phyloP scores from a whole-genome alignment of 1,140 invertebrate genomes.

The Trichogramma pretiosum region DNA sequence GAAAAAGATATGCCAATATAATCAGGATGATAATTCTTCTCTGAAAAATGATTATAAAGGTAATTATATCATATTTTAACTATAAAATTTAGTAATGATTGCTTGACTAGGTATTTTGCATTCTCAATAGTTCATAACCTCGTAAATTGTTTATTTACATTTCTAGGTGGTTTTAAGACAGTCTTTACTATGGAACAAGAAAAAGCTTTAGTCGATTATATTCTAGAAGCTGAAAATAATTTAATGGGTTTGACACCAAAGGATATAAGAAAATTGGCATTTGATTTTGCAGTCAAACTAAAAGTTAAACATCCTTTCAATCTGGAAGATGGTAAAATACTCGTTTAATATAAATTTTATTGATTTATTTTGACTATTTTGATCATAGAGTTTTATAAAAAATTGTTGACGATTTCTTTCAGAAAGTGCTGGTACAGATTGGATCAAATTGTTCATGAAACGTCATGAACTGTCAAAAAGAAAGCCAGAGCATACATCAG shows the following conservation, averaged over 20 bases:
- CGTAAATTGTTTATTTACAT: too few species aligned
- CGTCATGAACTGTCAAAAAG: neutral
- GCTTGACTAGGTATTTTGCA: neutral
- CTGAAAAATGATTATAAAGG: neutral
- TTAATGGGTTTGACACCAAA: neutral
- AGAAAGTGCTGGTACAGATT: neutral
- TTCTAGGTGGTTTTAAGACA: neutral
- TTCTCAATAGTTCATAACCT: neutral
- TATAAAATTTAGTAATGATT: neutral
- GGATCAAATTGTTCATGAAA: too few species aligned
- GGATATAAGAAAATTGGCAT: neutral
- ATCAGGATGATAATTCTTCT: too few species aligned
- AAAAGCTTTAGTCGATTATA: neutral
- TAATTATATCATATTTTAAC: neutral
- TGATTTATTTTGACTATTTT: neutral
- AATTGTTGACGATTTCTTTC: neutral
- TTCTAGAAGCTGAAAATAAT: neutral
- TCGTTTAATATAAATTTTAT: neutral
- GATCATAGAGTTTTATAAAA: neutral
- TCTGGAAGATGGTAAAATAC: neutral
- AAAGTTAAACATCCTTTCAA: neutral
- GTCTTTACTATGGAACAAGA: neutral
- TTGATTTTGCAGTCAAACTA: neutral
- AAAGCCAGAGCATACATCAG: neutral
- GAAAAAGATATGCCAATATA: neutral